Evolutionary conservation across 2,888 invertebrate species (phyloP).

Genomic region (Neuroscelio doddi): DNA sequence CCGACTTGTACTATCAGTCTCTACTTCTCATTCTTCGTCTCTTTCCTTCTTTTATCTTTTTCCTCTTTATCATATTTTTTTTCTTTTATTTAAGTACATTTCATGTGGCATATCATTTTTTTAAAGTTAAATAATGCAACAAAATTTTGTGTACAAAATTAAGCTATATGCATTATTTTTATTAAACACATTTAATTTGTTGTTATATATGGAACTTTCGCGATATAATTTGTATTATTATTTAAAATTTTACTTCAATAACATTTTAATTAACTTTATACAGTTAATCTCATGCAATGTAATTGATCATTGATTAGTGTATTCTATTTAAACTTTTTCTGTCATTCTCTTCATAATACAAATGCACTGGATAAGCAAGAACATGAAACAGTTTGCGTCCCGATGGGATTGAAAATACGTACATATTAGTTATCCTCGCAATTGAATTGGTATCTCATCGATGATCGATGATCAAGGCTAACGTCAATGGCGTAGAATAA

Average conservation of each 20-base stretch:
- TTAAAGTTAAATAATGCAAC: no score
- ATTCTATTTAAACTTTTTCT: constrained; percentile 2
- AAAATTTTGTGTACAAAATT: no score
- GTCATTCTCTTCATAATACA: not conserved
- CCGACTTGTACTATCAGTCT: constrained; percentile 28
- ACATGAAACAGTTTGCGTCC: not conserved
- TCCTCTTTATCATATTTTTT: no score
- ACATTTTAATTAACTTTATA: no score
- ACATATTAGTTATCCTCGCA: constrained; percentile 25
- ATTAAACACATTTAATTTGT: no score
- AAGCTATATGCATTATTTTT: no score
- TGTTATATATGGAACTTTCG: no score
- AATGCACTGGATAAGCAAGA: not conserved
- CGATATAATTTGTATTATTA: no score
- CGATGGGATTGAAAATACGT: not conserved
- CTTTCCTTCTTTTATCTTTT: not conserved
- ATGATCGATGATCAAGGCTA: constrained; percentile 59
- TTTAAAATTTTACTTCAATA: no score
- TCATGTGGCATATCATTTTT: no score
- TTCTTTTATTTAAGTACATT: no score
- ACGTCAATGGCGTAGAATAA: constrained; percentile 59
- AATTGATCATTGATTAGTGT: constrained; percentile 13
- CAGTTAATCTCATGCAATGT: no score
- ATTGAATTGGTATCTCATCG: constrained; percentile 45
- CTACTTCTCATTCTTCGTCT: constrained; percentile 24